Conservation (phyloP, 2,888 invertebrate genomes). For the Labia minor region DNA sequence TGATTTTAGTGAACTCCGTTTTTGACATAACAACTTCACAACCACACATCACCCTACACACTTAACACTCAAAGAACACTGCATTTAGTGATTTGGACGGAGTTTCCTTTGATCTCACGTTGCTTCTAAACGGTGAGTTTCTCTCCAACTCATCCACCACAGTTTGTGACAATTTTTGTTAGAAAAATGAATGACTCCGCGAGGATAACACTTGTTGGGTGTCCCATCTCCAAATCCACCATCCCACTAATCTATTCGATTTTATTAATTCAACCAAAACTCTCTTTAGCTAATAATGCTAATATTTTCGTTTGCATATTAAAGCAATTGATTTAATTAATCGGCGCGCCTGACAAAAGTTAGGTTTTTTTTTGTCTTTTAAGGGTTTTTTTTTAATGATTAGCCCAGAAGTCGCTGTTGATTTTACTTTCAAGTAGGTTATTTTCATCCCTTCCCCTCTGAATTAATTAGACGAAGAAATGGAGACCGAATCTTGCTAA, state of each 20-base stretch:
- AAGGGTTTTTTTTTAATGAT: constrained; percentile 7
- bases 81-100: no score
- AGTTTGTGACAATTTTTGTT: no score
- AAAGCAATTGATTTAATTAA: constrained; percentile 7
- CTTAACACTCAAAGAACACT: no score
- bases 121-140: no score
- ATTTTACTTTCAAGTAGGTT: constrained; percentile 7
- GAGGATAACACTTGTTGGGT: background rate
- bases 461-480: background rate
- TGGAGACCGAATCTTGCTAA: background rate
- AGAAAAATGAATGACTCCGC: background rate
- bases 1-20: no score
- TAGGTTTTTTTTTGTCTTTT: background rate
- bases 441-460: background rate
- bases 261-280: constrained; percentile 9
- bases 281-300: background rate
- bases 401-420: background rate
- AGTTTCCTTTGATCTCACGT: no score
- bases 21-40: no score
- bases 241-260: background rate
- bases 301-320: constrained; percentile 1
- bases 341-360: background rate
- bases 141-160: no score
- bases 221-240: background rate
- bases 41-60: no score